Conservation (phyloP, 2,113 vertebrate species). For the Limnothrissa miodon region DNA sequence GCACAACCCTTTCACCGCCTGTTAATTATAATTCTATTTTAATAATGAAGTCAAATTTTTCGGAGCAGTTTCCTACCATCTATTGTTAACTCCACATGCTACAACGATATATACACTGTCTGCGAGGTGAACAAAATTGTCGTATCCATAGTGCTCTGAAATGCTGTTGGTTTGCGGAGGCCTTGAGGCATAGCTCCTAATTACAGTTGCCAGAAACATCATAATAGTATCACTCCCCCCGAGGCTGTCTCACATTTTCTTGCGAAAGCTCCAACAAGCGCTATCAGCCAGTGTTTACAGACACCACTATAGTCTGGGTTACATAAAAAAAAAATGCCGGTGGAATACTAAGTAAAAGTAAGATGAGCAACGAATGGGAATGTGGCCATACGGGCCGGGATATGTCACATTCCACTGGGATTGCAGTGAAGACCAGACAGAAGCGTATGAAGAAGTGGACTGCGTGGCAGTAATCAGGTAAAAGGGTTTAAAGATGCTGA, state of each 20-base stretch:
- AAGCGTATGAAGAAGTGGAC: neutral
- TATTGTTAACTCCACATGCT: no score
- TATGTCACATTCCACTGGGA: conserved; percentile 28
- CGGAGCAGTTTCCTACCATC: no score
- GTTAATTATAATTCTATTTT: no score
- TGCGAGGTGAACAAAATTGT: no score
- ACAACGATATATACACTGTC: no score
- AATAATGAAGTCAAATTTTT: no score
- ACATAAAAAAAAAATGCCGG: neutral
- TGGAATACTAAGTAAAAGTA: neutral
- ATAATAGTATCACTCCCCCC: neutral
- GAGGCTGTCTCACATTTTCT: neutral
- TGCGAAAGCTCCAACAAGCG: neutral
- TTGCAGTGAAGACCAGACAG: conserved; percentile 5
- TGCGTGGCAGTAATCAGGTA: neutral
- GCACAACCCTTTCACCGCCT: no score
- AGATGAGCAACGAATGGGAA: conserved; percentile 9
- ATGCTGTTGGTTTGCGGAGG: no score
- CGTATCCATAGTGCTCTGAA: no score
- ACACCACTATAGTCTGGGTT: neutral
- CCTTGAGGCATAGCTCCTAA: neutral
- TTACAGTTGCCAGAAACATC: neutral
- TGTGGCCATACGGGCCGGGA: conserved; percentile 14
- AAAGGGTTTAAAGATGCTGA: neutral
- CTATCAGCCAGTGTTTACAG: neutral